phyloP scores from a whole-genome alignment of 2,888 invertebrate genomes.

The Apamea monoglypha region DNA sequence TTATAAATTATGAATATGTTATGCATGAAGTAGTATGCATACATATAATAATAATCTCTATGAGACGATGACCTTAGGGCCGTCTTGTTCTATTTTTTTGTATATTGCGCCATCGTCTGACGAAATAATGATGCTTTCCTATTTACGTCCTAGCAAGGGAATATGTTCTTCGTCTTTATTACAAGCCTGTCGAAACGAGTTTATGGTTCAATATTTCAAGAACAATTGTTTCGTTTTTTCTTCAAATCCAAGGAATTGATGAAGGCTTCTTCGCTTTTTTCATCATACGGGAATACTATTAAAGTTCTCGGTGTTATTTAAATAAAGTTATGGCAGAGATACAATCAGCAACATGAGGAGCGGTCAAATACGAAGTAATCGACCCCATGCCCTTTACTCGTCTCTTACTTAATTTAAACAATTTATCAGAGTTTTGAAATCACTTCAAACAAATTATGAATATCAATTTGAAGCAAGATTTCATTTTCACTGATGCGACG shows the following conservation, averaged over 20 bases:
- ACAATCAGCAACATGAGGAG: slow-evolving; percentile 9
- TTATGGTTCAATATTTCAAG: slow-evolving; percentile 2
- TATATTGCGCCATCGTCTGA: slow-evolving; percentile 69
- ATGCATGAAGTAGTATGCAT: slow-evolving; percentile 16
- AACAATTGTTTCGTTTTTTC: not conserved
- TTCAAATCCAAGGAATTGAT: not conserved
- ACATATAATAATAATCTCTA: slow-evolving; percentile 34
- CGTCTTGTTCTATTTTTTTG: slow-evolving; percentile 71
- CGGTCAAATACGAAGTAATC: slow-evolving; percentile 16
- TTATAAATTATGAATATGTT: not conserved
- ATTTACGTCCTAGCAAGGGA: slow-evolving; percentile 48
- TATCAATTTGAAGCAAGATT: slow-evolving; percentile 23
- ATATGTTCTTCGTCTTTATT: slow-evolving; percentile 40
- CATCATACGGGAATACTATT: not conserved
- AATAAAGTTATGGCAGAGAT: not conserved
- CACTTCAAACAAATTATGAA: slow-evolving; percentile 28
- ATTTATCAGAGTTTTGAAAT: slow-evolving; percentile 40
- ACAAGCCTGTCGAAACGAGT: not conserved
- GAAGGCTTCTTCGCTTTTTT: not conserved
- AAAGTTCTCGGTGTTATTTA: not conserved
- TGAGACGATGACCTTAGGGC: slow-evolving; percentile 52
- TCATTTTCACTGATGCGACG: slow-evolving; percentile 9
- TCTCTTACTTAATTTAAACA: slow-evolving; percentile 52
- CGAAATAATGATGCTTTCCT: slow-evolving; percentile 66
- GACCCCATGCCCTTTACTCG: slow-evolving; percentile 65